Base-by-base conservation (phyloP, 2,113 vertebrate species). In the Clarias macrocephalus region DNA sequence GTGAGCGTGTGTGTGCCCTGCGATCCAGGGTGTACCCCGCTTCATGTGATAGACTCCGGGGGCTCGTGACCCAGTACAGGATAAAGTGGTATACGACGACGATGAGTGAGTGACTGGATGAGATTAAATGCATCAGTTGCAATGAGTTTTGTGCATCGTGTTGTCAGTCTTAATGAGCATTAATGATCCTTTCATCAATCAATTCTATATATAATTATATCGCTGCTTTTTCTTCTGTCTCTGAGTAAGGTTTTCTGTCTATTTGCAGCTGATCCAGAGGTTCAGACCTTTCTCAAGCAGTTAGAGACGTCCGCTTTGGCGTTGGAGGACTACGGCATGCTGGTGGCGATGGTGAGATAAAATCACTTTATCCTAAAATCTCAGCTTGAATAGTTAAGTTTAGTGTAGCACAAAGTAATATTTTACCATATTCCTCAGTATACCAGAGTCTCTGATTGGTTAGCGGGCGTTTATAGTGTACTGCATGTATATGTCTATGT, bases 251-350 rank as follows among this genome's bases (percentile, higher is more conserved):
- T 28, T 52, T 18, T 82, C 23, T 63, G 21, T 25, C 57, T 56
- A 2, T 70, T 37, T 95, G 88, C 93, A 99, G 98, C 89, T 86
- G 95, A 94, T 92, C 92, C 95, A 56, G 92, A 91, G 85, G 89
- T 94, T 42, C 93, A 94, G 84, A 73, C 96, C 23, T 98, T 99
- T 92, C 85, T 98, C 92, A 93, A 96, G 91, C 96, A 98, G 93
- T 80, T 99, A 48, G 95, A 95, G 87, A 94, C 95, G 89, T 97
- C 97, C 0, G 94, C 93, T 0, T 94, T 94, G 60, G 94, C 91
- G 5, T 95, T 99, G n/a, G 94, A 95, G 89, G 97, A 98, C 83
- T 99, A 97, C 62, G 98, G 97, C 0, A 93, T 99, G 87, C 94
- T 95, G 0, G 97, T 98, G 87, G 95, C 95, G 77, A 99, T 96